phyloP scores from a whole-genome alignment of 2,888 invertebrate species.

The Cheilosia scutellata region DNA sequence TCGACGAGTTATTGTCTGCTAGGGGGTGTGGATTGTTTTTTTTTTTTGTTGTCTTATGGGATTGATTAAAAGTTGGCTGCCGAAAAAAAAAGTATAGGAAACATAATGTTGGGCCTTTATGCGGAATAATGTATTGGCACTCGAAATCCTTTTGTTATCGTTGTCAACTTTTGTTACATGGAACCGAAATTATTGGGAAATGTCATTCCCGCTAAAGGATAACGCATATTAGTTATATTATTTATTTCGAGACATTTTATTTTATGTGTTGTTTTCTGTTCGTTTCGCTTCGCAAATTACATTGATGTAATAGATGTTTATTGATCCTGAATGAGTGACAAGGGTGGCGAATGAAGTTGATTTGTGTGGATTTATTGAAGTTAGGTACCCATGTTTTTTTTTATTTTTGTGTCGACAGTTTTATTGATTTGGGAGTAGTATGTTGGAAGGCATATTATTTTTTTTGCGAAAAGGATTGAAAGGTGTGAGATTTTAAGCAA shows the following conservation, averaged over 20 bases:
- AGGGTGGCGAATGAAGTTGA: conserved; percentile 51
- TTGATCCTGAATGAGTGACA: conserved; percentile 71
- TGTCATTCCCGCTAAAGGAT: conserved; percentile 61
- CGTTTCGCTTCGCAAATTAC: conserved; percentile 55
- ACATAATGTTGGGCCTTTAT: conserved; percentile 16
- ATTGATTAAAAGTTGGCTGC: conserved; percentile 54
- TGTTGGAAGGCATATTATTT: conserved; percentile 5
- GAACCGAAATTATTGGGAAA: conserved; percentile 65
- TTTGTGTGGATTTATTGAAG: conserved; percentile 66
- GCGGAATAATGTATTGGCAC: conserved; percentile 32
- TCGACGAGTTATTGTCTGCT: conserved; percentile 44
- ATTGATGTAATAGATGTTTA: conserved; percentile 73
- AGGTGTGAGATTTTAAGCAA: background rate
- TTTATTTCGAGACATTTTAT: conserved; percentile 49
- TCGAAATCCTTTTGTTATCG: conserved; percentile 14
- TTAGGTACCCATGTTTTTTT: conserved; percentile 26
- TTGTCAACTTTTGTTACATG: conserved; percentile 69
- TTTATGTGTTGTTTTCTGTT: conserved; percentile 41
- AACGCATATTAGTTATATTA: conserved; percentile 48
- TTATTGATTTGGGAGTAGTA: conserved; percentile 62
- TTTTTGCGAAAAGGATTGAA: conserved; percentile 4
- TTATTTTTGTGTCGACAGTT: conserved; percentile 65
- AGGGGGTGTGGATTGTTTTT: conserved; percentile 24
- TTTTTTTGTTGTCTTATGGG: conserved; percentile 10
- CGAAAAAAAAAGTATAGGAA: background rate